Percentiles rank a stretch among this genome's conserved stretches.
Evolutionary conservation across 2,797 vertebrate species (phyloP).

Genomic region (Poeciliopsis infans): DNA sequence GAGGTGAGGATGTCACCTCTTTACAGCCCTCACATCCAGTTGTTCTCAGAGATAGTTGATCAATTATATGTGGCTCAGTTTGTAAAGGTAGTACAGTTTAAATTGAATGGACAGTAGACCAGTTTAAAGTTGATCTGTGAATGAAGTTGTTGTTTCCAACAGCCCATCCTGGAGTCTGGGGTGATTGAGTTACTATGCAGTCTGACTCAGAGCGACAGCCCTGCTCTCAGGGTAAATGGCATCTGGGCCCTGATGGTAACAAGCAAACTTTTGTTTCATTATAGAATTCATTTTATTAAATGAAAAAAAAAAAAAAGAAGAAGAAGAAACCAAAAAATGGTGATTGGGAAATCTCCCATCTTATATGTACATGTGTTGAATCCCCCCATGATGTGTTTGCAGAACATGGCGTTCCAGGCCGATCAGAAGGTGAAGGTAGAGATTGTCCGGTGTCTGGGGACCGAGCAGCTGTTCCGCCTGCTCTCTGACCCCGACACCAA

Average conservation of each 20-base stretch:
- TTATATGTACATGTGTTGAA: not conserved
- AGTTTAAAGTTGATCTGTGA: not conserved
- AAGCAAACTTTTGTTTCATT: constrained; percentile 9
- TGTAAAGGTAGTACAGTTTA: not conserved
- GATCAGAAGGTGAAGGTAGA: constrained; percentile 99
- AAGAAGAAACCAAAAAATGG: no score
- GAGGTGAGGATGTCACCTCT: constrained; percentile 82
- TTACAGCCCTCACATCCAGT: not conserved
- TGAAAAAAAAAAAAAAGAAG: not conserved
- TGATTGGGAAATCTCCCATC: not conserved
- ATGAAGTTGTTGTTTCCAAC: constrained; percentile 16
- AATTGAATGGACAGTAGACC: no score
- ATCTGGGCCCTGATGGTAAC: constrained; percentile 99
- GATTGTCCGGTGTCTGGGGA: constrained; percentile 93
- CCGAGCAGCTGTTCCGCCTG: constrained; percentile 94
- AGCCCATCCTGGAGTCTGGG: constrained; percentile 99
- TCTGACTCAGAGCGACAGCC: constrained; percentile 97
- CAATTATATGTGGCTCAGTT: not conserved
- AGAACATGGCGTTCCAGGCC: constrained; percentile 99
- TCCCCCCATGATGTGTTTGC: constrained; percentile 20
- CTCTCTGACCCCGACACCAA: constrained; percentile 96
- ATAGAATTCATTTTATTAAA: not conserved
- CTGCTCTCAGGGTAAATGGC: constrained; percentile 95
- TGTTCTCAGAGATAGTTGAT: not conserved
- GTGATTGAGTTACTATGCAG: constrained; percentile 97